Evolutionary conservation across 1,140 invertebrate genomes (phyloP).

Genomic region (Drosophila eugracilis): DNA sequence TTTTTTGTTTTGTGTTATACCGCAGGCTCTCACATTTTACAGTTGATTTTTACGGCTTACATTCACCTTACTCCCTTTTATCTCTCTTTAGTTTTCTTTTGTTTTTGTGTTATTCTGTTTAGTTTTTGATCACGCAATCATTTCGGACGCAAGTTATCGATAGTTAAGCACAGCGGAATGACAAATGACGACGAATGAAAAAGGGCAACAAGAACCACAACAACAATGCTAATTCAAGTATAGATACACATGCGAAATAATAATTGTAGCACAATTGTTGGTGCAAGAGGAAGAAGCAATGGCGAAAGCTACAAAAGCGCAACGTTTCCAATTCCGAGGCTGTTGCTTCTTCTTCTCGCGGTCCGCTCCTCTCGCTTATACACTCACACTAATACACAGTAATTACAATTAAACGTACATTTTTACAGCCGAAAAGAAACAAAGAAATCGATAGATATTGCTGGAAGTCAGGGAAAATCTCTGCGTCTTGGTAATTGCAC

Average conservation of each 20-base stretch:
- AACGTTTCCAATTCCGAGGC: conserved; percentile 62
- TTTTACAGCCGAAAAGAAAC: conserved; percentile 56
- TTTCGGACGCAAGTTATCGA: conserved; percentile 58
- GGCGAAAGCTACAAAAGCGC: conserved; percentile 66
- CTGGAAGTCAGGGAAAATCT: conserved; percentile 53
- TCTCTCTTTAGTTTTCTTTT: conserved; percentile 13
- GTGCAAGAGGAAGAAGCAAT: conserved; percentile 51
- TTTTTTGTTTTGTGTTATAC: conserved; percentile 23
- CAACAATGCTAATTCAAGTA: conserved; percentile 76
- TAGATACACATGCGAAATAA: conserved; percentile 80
- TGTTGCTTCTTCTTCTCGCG: conserved; percentile 58
- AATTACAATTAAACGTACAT: conserved; percentile 74
- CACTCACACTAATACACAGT: conserved; percentile 45
- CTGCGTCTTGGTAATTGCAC: conserved; percentile 61
- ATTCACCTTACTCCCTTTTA: conserved; percentile 7
- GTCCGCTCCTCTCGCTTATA: conserved; percentile 9
- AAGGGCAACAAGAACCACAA: conserved; percentile 39
- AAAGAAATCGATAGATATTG: conserved; percentile 82
- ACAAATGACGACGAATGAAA: conserved; percentile 64
- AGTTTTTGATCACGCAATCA: conserved; percentile 52
- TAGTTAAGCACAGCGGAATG: conserved; percentile 66
- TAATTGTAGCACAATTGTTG: conserved; percentile 77
- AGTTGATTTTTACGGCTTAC: conserved; percentile 18
- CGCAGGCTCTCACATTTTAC: conserved; percentile 33
- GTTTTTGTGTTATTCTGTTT: conserved; percentile 12